A percentile compares a stretch with the other conserved stretches of the same genome.
Conservation (phyloP, 2,113 vertebrate genomes). For the Ciconia maguari region DNA sequence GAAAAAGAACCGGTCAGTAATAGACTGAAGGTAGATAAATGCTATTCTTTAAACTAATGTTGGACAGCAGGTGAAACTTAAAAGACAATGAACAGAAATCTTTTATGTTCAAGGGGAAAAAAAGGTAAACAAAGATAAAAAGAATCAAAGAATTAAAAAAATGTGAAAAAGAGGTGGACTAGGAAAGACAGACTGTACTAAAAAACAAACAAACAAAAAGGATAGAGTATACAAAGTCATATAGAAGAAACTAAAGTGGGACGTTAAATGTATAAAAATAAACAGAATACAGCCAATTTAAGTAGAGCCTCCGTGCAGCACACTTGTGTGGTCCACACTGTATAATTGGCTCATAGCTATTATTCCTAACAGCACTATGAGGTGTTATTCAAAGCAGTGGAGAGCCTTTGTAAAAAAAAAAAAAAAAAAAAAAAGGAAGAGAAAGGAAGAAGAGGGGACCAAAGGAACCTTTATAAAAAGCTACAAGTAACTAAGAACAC, state of each 20-base stretch:
- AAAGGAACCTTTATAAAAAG: constrained; percentile 44
- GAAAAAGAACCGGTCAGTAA: constrained; percentile 40
- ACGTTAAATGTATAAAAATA: constrained; percentile 24
- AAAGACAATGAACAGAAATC: neutral
- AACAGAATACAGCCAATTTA: constrained; percentile 15
- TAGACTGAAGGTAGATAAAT: neutral
- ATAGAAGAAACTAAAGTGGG: neutral
- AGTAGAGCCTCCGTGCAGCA: neutral
- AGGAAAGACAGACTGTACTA: neutral
- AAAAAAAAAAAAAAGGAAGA: neutral
- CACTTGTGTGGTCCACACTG: neutral
- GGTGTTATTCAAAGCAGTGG: constrained; percentile 41
- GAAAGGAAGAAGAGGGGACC: constrained; percentile 21
- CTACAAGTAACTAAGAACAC: constrained; percentile 25
- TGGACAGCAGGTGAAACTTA: neutral
- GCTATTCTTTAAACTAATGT: neutral
- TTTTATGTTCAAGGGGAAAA: neutral
- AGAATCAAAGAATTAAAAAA: neutral
- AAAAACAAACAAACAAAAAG: neutral
- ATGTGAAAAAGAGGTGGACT: neutral
- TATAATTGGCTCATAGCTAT: constrained; percentile 36
- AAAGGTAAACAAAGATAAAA: constrained; percentile 1
- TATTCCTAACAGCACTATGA: constrained; percentile 44
- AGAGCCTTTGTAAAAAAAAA: constrained; percentile 23
- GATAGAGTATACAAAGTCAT: neutral